Base-by-base conservation (phyloP, 2,797 vertebrate species). In the Peromyscus eremicus region DNA sequence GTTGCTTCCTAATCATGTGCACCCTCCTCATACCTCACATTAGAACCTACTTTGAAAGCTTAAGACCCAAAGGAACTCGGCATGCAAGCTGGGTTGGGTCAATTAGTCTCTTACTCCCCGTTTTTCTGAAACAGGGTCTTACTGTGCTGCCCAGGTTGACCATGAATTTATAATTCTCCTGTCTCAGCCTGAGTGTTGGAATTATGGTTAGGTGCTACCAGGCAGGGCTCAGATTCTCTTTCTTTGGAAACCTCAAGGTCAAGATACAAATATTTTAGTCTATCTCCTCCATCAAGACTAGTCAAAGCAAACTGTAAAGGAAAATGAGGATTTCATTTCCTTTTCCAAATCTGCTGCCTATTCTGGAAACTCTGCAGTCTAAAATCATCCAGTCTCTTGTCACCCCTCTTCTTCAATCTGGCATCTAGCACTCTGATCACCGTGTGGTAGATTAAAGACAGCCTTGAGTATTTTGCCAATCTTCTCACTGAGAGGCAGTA, bases 271-370 rank as follows among this genome's bases (percentile, higher is more conserved):
- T 73, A 71, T 79, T 93, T 49, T 37, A 76, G 82, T 66, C 46
- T 90, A 40, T 55, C 76, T n/a, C 87, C 14, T 76, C 87, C 34
- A 64, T 32, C 32, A 91, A 55, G n/a, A 88, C 27, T 75, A 84
- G 17, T 49, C 49, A 87, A 17, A 80, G 21, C 17, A 92, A 96
- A 79, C 43, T 55, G 9, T 25, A 76, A 57, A 91, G 79, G 62
- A 55, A 83, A 91, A 80, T 46, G 19, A 60, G 49, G 23, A 81
- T 40, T 64, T 73, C 46, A 57, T 43, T 46, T 55, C 32, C 55
- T 46, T 60, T 93, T 87, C 76, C 87, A 73, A 91, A 89, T 43
- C 62, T 89, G 75, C 46, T 76, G 37, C 32, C 64, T 95, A 60
- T 73, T 90, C 52, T 55, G 14, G 62, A 79, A 49, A 52, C 55